Evolutionary conservation across 2,113 vertebrate genomes (phyloP).

Genomic region (Tragelaphus strepsiceros): DNA sequence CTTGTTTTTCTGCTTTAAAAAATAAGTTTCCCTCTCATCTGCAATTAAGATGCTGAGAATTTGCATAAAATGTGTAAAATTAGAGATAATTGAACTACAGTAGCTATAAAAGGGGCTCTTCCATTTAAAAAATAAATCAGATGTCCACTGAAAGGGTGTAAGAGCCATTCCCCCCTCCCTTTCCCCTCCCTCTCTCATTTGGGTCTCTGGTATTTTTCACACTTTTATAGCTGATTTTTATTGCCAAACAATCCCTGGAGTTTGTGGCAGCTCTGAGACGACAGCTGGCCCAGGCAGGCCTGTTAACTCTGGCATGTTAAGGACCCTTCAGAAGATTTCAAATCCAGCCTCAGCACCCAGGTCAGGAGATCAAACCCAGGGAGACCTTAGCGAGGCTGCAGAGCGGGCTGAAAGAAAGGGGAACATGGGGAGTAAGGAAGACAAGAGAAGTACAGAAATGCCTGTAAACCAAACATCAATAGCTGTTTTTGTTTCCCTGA

Average conservation of each 20-base stretch:
- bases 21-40: conserved; percentile 83
- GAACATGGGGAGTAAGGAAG: neutral
- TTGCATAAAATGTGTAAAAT: conserved; percentile 87
- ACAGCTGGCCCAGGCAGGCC: conserved; percentile 74
- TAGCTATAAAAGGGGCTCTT: conserved; percentile 82
- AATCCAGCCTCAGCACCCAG: conserved; percentile 64
- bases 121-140: conserved; percentile 84
- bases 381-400: conserved; percentile 41
- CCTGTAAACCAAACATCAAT: conserved; percentile 36
- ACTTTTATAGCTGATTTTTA: conserved; percentile 83
- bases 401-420: neutral
- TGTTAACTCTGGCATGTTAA: conserved; percentile 73
- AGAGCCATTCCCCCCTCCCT: conserved; percentile 55
- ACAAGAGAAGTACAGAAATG: neutral
- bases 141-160: conserved; percentile 81
- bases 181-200: conserved; percentile 74
- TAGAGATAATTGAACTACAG: conserved; percentile 86
- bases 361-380: conserved; percentile 71
- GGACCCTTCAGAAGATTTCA: conserved; percentile 76
- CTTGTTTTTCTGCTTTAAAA: conserved; percentile 84
- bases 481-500: conserved; percentile 7
- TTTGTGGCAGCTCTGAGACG: conserved; percentile 76
- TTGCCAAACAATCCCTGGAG: conserved; percentile 78
- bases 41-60: conserved; percentile 82
- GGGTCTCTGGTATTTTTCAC: conserved; percentile 79